phyloP scores from a whole-genome alignment of 2,888 invertebrate genomes.

The Tromatobia lineatoria region DNA sequence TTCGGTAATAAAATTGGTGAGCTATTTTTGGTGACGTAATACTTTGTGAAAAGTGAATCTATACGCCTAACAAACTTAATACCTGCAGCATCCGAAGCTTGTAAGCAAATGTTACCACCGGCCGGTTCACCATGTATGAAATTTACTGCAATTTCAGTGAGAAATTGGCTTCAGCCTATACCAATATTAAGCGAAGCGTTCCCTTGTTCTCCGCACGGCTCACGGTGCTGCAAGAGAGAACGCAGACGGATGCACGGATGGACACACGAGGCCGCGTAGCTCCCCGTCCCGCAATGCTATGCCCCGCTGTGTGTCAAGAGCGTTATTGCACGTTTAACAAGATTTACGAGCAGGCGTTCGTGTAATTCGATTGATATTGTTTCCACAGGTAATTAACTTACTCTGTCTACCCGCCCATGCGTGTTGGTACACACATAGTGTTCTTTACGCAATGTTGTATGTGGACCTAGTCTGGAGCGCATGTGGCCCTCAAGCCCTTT shows the following conservation, averaged over 20 bases:
- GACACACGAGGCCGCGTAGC: constrained; percentile 52
- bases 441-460: constrained; percentile 27
- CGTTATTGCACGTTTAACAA: constrained; percentile 73
- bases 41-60: no score
- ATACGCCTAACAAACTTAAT: no score
- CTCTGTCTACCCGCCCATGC: constrained; percentile 56
- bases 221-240: constrained; percentile 51
- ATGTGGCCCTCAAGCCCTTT: constrained; percentile 5
- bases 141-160: constrained; percentile 60
- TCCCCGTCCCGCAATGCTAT: constrained; percentile 17
- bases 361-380: constrained; percentile 78
- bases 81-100: no score
- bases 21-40: no score
- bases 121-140: constrained; percentile 24
- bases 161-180: constrained; percentile 58
- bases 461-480: neutral
- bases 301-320: constrained; percentile 62
- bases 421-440: constrained; percentile 18
- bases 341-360: constrained; percentile 74
- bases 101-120: no score
- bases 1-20: no score
- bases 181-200: constrained; percentile 56
- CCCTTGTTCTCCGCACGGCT: constrained; percentile 30
- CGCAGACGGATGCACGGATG: constrained; percentile 56
- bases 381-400: constrained; percentile 77